Evolutionary conservation across 1,140 invertebrate species (phyloP).

Genomic region (Brachionus manjavacas): DNA sequence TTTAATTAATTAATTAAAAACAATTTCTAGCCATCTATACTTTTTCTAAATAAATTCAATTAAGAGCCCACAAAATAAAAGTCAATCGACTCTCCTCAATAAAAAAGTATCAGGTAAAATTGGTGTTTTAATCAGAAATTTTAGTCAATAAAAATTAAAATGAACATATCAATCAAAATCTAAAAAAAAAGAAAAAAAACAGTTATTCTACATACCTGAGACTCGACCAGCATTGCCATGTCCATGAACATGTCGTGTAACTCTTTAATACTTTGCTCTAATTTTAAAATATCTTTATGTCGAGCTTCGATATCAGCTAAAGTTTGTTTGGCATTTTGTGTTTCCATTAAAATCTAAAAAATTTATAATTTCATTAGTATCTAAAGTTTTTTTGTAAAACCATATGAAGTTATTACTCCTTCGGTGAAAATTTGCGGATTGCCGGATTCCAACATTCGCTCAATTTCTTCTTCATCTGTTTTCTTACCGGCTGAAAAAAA

Average conservation of each 20-base stretch:
- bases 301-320: constrained; percentile 94
- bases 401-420: constrained; percentile 66
- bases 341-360: constrained; percentile 92
- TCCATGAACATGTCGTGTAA: constrained; percentile 97
- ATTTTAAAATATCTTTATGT: constrained; percentile 94
- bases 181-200: neutral
- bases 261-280: constrained; percentile 95
- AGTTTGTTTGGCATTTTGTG: constrained; percentile 94
- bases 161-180: neutral
- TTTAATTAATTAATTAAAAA: no score
- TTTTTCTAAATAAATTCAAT: no score
- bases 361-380: no score
- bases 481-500: constrained; percentile 70
- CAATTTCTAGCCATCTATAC: no score
- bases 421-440: constrained; percentile 96
- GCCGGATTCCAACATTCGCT: constrained; percentile 95
- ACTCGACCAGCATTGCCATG: constrained; percentile 65
- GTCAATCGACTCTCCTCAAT: no score
- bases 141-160: neutral
- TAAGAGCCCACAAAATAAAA: no score
- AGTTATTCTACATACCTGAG: constrained; percentile 56
- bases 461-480: constrained; percentile 92
- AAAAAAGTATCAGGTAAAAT: neutral
- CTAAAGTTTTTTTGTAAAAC: neutral
- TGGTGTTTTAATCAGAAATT: neutral